These are phyloP conservation scores for Clarias macrocephalus DNA, from an alignment of 2,113 vertebrate genomes.

Conservation along the genomic window DNA sequence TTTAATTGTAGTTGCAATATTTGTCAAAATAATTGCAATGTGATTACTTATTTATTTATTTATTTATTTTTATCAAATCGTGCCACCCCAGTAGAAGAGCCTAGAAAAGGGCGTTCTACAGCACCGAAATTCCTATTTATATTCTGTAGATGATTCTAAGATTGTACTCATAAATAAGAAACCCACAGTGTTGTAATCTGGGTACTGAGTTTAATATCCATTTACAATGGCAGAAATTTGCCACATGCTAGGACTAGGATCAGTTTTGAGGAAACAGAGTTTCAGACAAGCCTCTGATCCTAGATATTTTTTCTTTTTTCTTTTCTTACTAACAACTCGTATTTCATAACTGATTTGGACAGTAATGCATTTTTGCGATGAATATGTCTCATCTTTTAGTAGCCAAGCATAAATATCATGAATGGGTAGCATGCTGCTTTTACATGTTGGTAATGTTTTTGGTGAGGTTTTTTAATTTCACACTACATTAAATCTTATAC, in stretches of 20 bases:
- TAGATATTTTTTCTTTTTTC: neutral
- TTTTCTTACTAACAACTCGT: constrained; percentile 32
- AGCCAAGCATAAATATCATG: constrained; percentile 62
- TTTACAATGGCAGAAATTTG: constrained; percentile 28
- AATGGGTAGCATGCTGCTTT: constrained; percentile 62
- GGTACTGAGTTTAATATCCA: constrained; percentile 9
- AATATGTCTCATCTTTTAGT: constrained; percentile 63
- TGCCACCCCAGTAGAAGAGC: neutral
- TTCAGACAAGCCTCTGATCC: constrained; percentile 34
- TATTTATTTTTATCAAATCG: no score
- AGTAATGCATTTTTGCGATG: constrained; percentile 54
- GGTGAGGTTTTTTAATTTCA: constrained; percentile 68
- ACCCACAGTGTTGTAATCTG: neutral
- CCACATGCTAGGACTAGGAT: constrained; percentile 31
- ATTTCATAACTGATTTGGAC: constrained; percentile 51
- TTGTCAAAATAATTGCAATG: no score
- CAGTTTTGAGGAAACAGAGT: constrained; percentile 16
- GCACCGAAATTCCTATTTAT: constrained; percentile 10
- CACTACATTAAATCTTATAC: constrained; percentile 70
- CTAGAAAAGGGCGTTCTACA: neutral
- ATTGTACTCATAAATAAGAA: constrained; percentile 33
- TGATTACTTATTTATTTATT: no score
- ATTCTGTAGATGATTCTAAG: constrained; percentile 11
- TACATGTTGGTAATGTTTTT: constrained; percentile 59
- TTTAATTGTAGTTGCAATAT: no score